Percentiles rank a stretch among this genome's conserved stretches.
Conservation (phyloP, 1,140 invertebrate genomes). For the Agrypnia vestita region DNA sequence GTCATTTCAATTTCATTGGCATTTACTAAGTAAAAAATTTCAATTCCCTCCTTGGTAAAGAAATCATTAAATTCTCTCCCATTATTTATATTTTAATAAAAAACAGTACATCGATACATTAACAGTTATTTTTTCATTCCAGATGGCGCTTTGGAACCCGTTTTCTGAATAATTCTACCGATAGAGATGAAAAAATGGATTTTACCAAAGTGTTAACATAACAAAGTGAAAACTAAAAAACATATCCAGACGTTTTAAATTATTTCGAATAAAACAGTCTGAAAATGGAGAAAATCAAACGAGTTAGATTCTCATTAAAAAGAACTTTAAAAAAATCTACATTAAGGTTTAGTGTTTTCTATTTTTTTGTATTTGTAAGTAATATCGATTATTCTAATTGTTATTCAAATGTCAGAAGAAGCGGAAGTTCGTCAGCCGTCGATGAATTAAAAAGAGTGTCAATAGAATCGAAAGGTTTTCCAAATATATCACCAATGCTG, state of each 20-base stretch:
- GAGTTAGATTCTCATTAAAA: not conserved
- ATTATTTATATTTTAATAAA: no score
- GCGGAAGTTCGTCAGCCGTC: conserved; percentile 43
- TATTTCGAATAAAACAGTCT: not conserved
- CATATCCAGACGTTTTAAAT: not conserved
- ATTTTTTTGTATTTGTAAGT: conserved; percentile 18
- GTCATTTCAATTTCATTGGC: no score
- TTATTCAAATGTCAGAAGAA: conserved; percentile 58
- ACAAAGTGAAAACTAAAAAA: not conserved
- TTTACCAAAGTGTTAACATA: not conserved
- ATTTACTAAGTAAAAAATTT: no score
- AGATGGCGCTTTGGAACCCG: not conserved
- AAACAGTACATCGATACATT: no score
- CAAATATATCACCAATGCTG: conserved; percentile 53
- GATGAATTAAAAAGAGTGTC: conserved; percentile 49
- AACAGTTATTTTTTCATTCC: not conserved
- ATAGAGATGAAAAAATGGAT: not conserved
- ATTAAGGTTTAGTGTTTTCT: not conserved
- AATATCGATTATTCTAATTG: conserved; percentile 13
- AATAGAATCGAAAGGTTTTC: conserved; percentile 26
- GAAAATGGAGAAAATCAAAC: conserved; percentile 6
- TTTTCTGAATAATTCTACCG: not conserved
- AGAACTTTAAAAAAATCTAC: not conserved
- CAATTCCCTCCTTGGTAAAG: no score
- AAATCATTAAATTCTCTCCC: no score